Conservation (phyloP, 2,888 invertebrate species). For the Leucophenga montana region DNA sequence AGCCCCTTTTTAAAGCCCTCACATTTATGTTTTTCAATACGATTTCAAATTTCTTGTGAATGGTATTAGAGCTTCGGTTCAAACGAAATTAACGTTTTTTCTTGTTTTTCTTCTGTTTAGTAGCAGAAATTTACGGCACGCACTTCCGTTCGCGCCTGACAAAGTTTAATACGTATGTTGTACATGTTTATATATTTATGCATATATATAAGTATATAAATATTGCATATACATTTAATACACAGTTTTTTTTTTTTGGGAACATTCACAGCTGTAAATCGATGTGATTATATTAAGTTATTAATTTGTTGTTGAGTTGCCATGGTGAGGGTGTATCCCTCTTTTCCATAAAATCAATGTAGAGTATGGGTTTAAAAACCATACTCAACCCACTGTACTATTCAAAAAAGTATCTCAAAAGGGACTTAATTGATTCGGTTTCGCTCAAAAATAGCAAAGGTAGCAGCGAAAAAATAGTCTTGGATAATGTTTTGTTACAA, state of each 20-base stretch:
- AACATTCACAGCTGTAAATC: conserved; percentile 63
- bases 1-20: too few species aligned
- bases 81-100: conserved; percentile 36
- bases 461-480: too few species aligned
- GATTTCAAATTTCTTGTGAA: too few species aligned
- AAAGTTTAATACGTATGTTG: not conserved
- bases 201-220: too few species aligned
- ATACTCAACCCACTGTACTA: not conserved
- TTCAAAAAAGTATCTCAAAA: too few species aligned
- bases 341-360: conserved; percentile 10
- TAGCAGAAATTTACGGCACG: conserved; percentile 67
- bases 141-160: conserved; percentile 62
- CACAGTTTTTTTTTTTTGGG: conserved; percentile 53
- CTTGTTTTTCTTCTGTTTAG: conserved; percentile 37
- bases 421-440: too few species aligned
- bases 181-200: too few species aligned
- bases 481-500: too few species aligned
- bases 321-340: conserved; percentile 48
- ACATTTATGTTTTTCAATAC: too few species aligned
- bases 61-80: too few species aligned
- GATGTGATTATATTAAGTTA: conserved; percentile 65
- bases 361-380: not conserved
- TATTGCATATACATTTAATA: not conserved
- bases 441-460: too few species aligned
- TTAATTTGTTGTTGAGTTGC: conserved; percentile 66